phyloP scores from a whole-genome alignment of 2,113 vertebrate genomes.

The Tragulus kanchil region DNA sequence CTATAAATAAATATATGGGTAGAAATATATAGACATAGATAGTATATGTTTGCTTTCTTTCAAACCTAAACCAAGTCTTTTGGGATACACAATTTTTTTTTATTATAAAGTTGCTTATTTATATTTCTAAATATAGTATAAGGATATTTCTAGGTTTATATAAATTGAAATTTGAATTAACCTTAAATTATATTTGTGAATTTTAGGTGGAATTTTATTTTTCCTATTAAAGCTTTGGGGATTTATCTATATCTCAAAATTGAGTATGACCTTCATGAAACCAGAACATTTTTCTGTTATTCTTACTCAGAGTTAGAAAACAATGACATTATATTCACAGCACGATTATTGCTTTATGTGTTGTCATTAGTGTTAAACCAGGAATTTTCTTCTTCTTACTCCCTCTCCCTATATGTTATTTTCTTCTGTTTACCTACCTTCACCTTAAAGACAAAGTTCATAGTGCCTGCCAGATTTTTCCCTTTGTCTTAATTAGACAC shows the following conservation, averaged over 20 bases:
- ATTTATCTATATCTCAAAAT: background rate
- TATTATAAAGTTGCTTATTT: background rate
- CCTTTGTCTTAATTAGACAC: background rate
- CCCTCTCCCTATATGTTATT: background rate
- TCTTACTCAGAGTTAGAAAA: background rate
- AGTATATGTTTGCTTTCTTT: background rate
- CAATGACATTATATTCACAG: background rate
- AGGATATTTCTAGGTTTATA: background rate
- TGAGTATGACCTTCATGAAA: accelerated
- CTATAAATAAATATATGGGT: background rate
- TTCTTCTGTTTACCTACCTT: background rate
- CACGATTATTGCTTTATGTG: background rate
- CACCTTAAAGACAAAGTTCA: background rate
- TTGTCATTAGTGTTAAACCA: background rate
- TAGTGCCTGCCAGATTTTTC: background rate
- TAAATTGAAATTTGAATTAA: background rate
- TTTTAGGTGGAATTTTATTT: background rate
- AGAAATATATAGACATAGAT: background rate
- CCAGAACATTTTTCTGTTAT: background rate
- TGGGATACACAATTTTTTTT: background rate
- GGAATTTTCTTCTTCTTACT: background rate
- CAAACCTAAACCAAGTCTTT: background rate
- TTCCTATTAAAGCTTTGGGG: slow-evolving; percentile 23
- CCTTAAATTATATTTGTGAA: background rate
- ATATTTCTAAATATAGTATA: background rate